A percentile compares a stretch with the other conserved stretches of the same genome.
Evolutionary conservation across 2,113 vertebrate genomes (phyloP).

Genomic region (Cynocephalus volans): DNA sequence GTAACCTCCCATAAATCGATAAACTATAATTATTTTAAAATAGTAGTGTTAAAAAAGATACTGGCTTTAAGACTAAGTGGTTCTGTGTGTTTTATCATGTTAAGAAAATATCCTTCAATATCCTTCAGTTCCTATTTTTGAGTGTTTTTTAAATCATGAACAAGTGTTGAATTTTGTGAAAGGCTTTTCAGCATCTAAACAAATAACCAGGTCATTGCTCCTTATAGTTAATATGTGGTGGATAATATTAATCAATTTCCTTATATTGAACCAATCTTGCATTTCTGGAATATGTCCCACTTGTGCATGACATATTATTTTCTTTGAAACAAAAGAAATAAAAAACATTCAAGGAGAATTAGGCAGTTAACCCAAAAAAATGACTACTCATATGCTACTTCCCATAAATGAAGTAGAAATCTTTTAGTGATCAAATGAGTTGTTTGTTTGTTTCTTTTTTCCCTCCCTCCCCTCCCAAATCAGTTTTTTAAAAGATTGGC

Average conservation of each 20-base stretch:
- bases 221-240: neutral
- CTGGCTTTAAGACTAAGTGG: neutral
- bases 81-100: neutral
- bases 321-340: neutral
- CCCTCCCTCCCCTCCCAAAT: neutral
- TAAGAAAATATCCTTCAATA: neutral
- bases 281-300: neutral
- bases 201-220: neutral
- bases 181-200: neutral
- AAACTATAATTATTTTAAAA: neutral
- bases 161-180: neutral
- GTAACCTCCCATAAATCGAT: neutral
- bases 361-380: neutral
- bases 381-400: neutral
- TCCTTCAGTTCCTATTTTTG: neutral
- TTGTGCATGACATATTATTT: neutral
- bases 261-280: neutral
- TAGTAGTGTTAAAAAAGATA: neutral
- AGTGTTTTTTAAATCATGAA: neutral
- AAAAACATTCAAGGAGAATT: neutral
- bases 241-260: neutral
- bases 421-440: neutral
- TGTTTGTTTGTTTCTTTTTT: no score
- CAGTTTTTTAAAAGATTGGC: neutral
- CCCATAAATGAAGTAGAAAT: slow-evolving; percentile 11